These are phyloP conservation scores for Zaprionus lachaisei DNA, from an alignment of 1,140 invertebrate species.

Conservation along the genomic window DNA sequence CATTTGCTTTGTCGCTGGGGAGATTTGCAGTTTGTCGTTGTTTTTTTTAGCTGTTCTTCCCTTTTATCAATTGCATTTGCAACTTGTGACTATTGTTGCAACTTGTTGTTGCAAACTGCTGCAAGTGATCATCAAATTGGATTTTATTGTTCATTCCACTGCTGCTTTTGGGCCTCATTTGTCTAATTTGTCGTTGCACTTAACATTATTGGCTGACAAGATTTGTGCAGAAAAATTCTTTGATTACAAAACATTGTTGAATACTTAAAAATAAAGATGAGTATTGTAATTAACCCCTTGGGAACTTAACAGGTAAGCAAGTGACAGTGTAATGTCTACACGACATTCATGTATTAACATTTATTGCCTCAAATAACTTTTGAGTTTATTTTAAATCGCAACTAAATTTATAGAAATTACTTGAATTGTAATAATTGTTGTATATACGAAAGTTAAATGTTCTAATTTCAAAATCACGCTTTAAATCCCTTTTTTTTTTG, in stretches of 20 bases:
- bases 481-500: too few species aligned
- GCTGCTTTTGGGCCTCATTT: constrained; percentile 49
- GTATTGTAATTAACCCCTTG: not conserved
- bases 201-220: constrained; percentile 8
- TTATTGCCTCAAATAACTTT: too few species aligned
- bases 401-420: too few species aligned
- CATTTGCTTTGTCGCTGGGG: constrained; percentile 77
- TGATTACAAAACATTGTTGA: not conserved
- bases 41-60: not conserved
- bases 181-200: constrained; percentile 63
- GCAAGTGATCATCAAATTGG: constrained; percentile 8
- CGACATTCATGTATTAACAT: too few species aligned
- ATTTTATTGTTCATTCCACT: constrained; percentile 59
- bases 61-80: constrained; percentile 57
- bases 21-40: constrained; percentile 59
- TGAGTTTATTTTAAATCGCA: too few species aligned
- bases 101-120: not conserved
- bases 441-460: too few species aligned
- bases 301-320: too few species aligned
- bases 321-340: too few species aligned
- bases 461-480: too few species aligned
- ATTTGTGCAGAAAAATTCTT: constrained; percentile 7
- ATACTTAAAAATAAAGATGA: not conserved
- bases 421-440: too few species aligned
- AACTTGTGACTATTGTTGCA: constrained; percentile 61